These are phyloP conservation scores for Leptarthrus brevirostris DNA, from an alignment of 2,888 invertebrate genomes.

Conservation along the genomic window DNA sequence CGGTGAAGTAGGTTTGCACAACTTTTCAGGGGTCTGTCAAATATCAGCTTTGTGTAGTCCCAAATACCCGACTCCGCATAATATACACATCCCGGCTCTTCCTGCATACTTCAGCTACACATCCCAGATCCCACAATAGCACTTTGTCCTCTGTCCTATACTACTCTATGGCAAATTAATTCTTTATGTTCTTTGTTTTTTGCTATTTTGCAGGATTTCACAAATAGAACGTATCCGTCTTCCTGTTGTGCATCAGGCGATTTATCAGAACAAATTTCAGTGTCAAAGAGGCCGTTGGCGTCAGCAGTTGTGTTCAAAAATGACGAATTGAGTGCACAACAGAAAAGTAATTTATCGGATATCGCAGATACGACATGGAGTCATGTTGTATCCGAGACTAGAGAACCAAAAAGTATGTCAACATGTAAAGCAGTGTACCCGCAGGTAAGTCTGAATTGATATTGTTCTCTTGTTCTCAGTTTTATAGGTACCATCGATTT, in stretches of 20 bases:
- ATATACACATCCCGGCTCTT: no score
- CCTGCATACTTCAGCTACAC: background rate
- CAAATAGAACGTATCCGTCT: conserved; percentile 57
- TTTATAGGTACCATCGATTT: conserved; percentile 17
- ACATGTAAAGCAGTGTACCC: conserved; percentile 57
- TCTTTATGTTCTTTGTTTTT: conserved; percentile 7
- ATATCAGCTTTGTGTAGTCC: no score
- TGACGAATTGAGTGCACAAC: conserved; percentile 55
- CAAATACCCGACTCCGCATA: no score
- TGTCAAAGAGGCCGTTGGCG: conserved; percentile 56
- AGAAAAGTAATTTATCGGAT: conserved; percentile 56
- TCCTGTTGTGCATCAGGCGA: conserved; percentile 57
- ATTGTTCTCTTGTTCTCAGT: background rate
- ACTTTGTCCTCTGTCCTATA: background rate
- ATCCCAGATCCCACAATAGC: background rate
- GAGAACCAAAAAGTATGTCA: conserved; percentile 54
- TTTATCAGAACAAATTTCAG: conserved; percentile 56
- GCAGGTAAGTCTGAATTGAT: conserved; percentile 53
- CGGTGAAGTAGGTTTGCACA: no score
- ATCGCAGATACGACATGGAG: conserved; percentile 56
- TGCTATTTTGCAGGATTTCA: conserved; percentile 53
- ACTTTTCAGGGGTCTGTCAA: no score
- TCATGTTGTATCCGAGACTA: conserved; percentile 55
- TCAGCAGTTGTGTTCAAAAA: conserved; percentile 56
- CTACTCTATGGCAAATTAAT: conserved; percentile 17